phyloP scores from a whole-genome alignment of 2,797 vertebrate genomes.

The Champsocephalus esox region DNA sequence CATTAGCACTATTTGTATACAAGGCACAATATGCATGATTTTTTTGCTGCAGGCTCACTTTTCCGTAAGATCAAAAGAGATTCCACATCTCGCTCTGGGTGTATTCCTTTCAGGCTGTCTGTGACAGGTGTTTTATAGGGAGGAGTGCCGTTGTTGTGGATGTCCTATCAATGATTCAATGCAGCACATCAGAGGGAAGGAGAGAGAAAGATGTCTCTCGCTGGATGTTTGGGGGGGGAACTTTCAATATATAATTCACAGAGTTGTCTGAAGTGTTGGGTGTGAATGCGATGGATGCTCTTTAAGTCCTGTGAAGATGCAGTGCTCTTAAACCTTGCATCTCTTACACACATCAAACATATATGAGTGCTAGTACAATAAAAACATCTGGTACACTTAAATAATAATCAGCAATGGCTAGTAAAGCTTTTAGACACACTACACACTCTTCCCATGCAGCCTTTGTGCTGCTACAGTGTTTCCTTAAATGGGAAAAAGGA shows the following conservation, averaged over 20 bases:
- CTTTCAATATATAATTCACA: conserved; percentile 84
- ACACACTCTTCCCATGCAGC: conserved; percentile 7
- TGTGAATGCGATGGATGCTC: conserved; percentile 73
- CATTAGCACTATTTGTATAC: conserved; percentile 11
- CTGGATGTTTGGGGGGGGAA: conserved; percentile 63
- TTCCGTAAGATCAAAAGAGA: conserved; percentile 56
- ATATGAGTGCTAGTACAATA: conserved; percentile 32
- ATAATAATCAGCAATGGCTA: conserved; percentile 29
- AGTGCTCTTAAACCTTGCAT: conserved; percentile 52
- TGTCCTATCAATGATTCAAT: conserved; percentile 87
- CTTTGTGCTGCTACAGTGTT: conserved; percentile 24
- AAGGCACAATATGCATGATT: conserved; percentile 35
- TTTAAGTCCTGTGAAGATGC: conserved; percentile 56
- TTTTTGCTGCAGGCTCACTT: conserved; percentile 21
- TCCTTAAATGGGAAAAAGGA: conserved; percentile 23
- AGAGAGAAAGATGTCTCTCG: conserved; percentile 76
- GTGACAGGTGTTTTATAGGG: conserved; percentile 83
- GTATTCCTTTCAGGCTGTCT: conserved; percentile 64
- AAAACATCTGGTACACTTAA: conserved; percentile 40
- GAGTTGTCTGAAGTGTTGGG: conserved; percentile 73
- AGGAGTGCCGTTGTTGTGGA: conserved; percentile 79
- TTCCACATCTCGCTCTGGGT: conserved; percentile 40
- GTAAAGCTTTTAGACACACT: neutral
- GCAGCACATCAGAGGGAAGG: conserved; percentile 77
- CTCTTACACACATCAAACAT: conserved; percentile 31